These are phyloP conservation scores for Frankliniella fusca DNA, from an alignment of 2,888 invertebrate species.

Conservation along the genomic window DNA sequence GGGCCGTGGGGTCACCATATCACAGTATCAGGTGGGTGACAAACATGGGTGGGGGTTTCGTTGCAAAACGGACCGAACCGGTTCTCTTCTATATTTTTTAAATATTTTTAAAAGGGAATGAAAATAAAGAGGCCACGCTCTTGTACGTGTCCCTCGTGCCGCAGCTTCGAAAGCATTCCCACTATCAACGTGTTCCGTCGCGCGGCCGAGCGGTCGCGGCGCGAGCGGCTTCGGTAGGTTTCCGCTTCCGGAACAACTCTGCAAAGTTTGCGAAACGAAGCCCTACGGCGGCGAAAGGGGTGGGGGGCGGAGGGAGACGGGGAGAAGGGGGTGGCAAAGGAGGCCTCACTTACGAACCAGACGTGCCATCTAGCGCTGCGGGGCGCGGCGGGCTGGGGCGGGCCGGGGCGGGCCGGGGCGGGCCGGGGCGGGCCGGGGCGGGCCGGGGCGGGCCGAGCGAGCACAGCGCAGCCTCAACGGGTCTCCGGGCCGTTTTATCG, in stretches of 20 bases:
- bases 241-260: conserved; percentile 15
- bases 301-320: not conserved
- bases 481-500: no score
- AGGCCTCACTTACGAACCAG: conserved; percentile 6
- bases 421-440: not conserved
- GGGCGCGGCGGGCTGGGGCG: not conserved
- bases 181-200: not conserved
- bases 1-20: not conserved
- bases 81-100: no score
- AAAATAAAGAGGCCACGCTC: no score
- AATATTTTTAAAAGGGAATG: no score
- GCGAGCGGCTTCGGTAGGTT: conserved; percentile 20
- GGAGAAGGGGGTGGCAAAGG: not conserved
- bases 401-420: not conserved
- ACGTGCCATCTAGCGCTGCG: not conserved
- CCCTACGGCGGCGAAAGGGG: not conserved
- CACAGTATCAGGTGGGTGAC: not conserved
- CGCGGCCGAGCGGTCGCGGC: not conserved
- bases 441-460: no score
- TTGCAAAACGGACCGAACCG: no score
- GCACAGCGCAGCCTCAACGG: no score
- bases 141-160: not conserved
- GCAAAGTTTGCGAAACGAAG: conserved; percentile 19
- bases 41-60: not conserved
- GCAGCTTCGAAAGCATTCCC: not conserved